Percentiles rank a stretch among this genome's conserved stretches.
Evolutionary conservation across 2,888 invertebrate genomes (phyloP).

Genomic region (Hyposoter dolosus): DNA sequence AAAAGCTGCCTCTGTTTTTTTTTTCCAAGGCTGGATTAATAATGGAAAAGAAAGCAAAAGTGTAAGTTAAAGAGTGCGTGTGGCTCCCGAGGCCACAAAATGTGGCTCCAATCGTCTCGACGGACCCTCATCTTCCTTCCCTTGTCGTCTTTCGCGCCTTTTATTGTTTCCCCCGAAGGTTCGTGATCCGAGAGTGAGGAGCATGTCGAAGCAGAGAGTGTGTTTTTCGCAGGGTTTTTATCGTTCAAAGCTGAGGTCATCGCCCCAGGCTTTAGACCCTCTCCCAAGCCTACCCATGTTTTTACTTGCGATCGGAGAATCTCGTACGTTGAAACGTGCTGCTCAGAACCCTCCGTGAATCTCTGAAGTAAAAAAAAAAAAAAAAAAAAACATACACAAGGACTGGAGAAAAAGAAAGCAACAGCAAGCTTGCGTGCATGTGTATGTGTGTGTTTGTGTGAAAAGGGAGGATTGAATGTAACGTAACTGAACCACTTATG

Average conservation of each 20-base stretch:
- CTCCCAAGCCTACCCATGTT: constrained; percentile 16
- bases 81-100: constrained; percentile 19
- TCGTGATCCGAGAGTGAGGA: constrained; percentile 35
- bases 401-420: constrained; percentile 12
- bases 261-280: constrained; percentile 52
- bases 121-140: constrained; percentile 20
- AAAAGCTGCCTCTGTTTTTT: constrained; percentile 33
- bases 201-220: constrained; percentile 26
- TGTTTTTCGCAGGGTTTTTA: constrained; percentile 45
- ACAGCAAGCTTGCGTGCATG: neutral
- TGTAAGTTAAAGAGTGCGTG: constrained; percentile 24
- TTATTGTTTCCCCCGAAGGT: constrained; percentile 53
- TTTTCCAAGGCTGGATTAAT: constrained; percentile 38
- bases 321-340: constrained; percentile 49
- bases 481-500: constrained; percentile 58
- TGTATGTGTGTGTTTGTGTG: neutral
- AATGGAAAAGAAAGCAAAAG: neutral
- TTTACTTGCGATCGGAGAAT: constrained; percentile 44
- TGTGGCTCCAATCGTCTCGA: constrained; percentile 38
- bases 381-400: constrained; percentile 6
- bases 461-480: constrained; percentile 47
- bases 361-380: constrained; percentile 18
- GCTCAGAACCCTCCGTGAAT: constrained; percentile 52
- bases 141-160: constrained; percentile 47
- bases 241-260: constrained; percentile 27